Evolutionary conservation across 2,113 vertebrate genomes (phyloP).

Genomic region (Pithys albifrons): DNA sequence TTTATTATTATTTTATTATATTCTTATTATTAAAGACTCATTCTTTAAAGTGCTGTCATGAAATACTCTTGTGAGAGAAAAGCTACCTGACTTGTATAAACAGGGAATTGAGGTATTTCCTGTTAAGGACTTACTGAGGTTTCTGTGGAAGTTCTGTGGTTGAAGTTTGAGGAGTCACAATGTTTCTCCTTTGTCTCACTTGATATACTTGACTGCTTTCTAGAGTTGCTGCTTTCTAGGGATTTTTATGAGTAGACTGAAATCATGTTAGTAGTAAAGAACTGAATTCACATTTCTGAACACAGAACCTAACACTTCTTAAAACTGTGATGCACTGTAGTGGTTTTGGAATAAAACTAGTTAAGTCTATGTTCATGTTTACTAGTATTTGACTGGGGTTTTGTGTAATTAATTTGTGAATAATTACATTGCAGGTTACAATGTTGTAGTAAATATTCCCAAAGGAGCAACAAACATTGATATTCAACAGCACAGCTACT

Average conservation of each 20-base stretch:
- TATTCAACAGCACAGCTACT: constrained; percentile 93
- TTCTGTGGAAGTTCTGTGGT: neutral
- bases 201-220: neutral
- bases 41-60: neutral
- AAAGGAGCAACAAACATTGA: constrained; percentile 94
- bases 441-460: constrained; percentile 90
- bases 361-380: neutral
- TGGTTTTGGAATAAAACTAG: neutral
- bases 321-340: neutral
- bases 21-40: neutral
- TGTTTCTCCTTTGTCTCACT: neutral
- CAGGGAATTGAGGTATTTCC: neutral
- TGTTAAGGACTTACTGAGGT: neutral
- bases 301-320: neutral
- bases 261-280: neutral
- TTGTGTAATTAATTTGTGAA: constrained; percentile 8
- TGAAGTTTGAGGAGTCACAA: neutral
- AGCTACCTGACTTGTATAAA: neutral
- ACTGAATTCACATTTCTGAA: neutral
- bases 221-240: neutral
- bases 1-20: neutral
- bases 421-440: constrained; percentile 86
- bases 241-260: neutral
- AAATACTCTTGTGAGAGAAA: neutral
- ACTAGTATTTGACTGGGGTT: neutral